Percentiles rank a stretch among this genome's conserved stretches.
phyloP scores from a whole-genome alignment of 1,140 invertebrate species.

The Temnothorax curvispinosus region DNA sequence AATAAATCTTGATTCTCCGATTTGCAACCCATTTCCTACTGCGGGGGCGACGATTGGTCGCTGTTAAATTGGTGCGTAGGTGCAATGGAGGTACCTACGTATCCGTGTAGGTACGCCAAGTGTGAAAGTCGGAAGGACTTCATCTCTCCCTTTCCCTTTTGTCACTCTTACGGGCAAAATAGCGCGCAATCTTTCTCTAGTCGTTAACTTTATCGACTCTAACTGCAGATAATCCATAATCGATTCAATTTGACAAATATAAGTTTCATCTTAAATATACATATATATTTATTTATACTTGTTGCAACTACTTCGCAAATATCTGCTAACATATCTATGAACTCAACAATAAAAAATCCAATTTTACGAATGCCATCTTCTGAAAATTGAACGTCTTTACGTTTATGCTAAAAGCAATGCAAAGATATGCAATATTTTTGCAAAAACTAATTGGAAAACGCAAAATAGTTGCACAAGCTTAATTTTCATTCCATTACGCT shows the following conservation, averaged over 20 bases:
- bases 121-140: constrained; percentile 84
- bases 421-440: neutral
- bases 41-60: constrained; percentile 83
- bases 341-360: neutral
- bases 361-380: neutral
- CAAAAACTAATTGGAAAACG: neutral
- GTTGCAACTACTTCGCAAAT: neutral
- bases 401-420: constrained; percentile 6
- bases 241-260: neutral
- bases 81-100: constrained; percentile 81
- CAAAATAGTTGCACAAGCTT: constrained; percentile 24
- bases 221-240: neutral
- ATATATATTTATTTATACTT: neutral
- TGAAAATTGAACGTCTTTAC: neutral
- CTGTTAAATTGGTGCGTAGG: constrained; percentile 84
- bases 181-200: constrained; percentile 46
- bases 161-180: constrained; percentile 48
- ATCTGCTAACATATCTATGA: neutral
- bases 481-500: neutral
- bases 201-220: neutral
- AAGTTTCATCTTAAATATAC: neutral
- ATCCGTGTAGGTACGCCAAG: constrained; percentile 79
- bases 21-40: constrained; percentile 85
- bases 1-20: constrained; percentile 85
- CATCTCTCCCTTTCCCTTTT: constrained; percentile 52